Evolutionary conservation across 2,113 vertebrate species (phyloP), one percentile per base, ranked within the genome.

Genomic region (Tetraodon nigroviridis): DNA sequence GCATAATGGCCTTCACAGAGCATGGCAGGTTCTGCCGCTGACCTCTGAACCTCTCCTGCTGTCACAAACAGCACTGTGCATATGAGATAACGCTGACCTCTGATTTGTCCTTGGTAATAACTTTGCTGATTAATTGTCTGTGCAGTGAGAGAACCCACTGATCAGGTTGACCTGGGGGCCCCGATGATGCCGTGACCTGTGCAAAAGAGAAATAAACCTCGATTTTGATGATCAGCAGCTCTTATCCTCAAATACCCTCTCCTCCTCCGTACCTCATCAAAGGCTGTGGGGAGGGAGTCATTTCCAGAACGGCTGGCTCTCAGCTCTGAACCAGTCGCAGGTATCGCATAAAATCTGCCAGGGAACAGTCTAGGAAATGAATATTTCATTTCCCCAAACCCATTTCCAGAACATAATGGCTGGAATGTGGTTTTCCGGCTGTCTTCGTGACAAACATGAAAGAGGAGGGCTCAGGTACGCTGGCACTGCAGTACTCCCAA

Each of bases 361-460:
- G n/a, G 44, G n/a, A 46, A 45, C 15, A 46, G n/a, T 46, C 15
- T n/a, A 44, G 48, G 49, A 48, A 58, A 89, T 88, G 37, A 86
- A 88, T 88, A 87, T 87, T 89, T 89, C 63, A 90, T 87, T 44
- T 69, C 59, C 51, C 75, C 79, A 84, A 81, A 85, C 76, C 70
- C 51, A 63, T 84, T 90, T 80, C 66, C 76, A 61, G 67, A 74
- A 68, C 59, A 55, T 32, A 44, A 27, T 55, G 75, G 59, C 55
- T 65, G 19, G 65, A 73, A 60, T 41, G 41, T 69, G 52, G 56
- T 80, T 68, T 72, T 71, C 67, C 42, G 17, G 56, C 58, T 76
- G 81, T 81, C 79, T 77, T 13, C 11, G 72, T 72, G 79, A 72
- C 70, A 71, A 69, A 84, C 77, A 85, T 86, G 81, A 86, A 79